phyloP scores from a whole-genome alignment of 2,888 invertebrate genomes.

The Mesorhabditis spiculigera region DNA sequence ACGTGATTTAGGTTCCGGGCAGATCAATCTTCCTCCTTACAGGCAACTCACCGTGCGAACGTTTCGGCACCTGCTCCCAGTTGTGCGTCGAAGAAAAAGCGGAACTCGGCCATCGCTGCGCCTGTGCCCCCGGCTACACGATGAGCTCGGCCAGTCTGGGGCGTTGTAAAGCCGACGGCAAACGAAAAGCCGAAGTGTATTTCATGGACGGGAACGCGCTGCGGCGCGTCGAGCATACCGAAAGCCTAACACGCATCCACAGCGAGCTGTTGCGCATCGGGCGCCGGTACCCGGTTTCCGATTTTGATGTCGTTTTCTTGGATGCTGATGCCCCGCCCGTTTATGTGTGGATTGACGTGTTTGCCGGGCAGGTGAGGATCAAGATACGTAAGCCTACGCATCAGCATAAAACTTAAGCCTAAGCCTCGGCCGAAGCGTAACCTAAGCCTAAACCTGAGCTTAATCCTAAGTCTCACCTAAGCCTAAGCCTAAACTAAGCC shows the following conservation, averaged over 20 bases:
- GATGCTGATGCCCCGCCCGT: neutral
- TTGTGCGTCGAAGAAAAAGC: slow-evolving; percentile 15
- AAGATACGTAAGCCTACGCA: too few species aligned
- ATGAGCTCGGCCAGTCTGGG: slow-evolving; percentile 3
- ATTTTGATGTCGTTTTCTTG: slow-evolving; percentile 1
- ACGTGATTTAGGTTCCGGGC: too few species aligned
- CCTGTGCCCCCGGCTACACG: slow-evolving; percentile 25
- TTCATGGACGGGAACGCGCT: slow-evolving; percentile 11
- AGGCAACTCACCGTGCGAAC: slow-evolving; percentile 20
- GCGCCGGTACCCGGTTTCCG: neutral
- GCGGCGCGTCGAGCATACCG: neutral
- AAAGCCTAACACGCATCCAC: neutral
- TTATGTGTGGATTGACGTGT: neutral
- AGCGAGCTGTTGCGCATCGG: too few species aligned
- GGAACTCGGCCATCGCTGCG: slow-evolving; percentile 15
- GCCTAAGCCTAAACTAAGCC: too few species aligned
- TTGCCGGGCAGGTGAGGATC: too few species aligned
- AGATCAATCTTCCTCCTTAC: slow-evolving; percentile 14
- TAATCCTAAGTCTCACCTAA: too few species aligned
- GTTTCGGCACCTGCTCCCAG: slow-evolving; percentile 31
- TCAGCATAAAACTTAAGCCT: too few species aligned
- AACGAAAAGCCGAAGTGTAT: slow-evolving; percentile 13
- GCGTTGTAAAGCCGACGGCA: neutral
- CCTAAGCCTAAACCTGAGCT: too few species aligned
- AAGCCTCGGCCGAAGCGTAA: too few species aligned